These are phyloP conservation scores for Leptinotarsa rubiginosa DNA, from an alignment of 2,888 invertebrate genomes.

Conservation along the genomic window DNA sequence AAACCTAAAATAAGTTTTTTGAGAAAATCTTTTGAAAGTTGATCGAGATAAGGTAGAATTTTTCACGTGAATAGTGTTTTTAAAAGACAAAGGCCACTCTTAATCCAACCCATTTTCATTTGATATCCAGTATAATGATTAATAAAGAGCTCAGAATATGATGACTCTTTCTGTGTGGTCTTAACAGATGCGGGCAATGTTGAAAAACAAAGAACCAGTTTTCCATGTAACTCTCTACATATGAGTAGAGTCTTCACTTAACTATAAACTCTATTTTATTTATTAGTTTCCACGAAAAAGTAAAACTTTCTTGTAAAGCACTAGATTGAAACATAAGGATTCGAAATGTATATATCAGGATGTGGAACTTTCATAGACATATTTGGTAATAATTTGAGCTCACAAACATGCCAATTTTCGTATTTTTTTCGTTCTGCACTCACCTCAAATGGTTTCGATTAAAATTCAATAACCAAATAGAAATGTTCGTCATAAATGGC, in stretches of 20 bases:
- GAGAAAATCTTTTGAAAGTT: too few relatives aligned
- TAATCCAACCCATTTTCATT: too few relatives aligned
- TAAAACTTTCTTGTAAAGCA: slow-evolving; percentile 23
- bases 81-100: too few relatives aligned
- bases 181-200: slow-evolving; percentile 39
- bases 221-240: slow-evolving; percentile 19
- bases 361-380: slow-evolving; percentile 19
- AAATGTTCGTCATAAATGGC: slow-evolving; percentile 46
- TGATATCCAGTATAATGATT: too few relatives aligned
- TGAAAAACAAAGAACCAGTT: slow-evolving; percentile 46
- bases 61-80: too few relatives aligned
- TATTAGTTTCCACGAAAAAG: slow-evolving; percentile 19
- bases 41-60: too few relatives aligned
- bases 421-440: slow-evolving; percentile 23
- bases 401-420: not conserved
- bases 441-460: slow-evolving; percentile 41
- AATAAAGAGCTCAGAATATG: not conserved
- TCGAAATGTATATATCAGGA: slow-evolving; percentile 4
- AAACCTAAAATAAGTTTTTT: too few relatives aligned
- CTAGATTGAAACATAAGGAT: slow-evolving; percentile 14
- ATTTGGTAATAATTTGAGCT: not conserved
- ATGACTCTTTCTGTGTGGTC: slow-evolving; percentile 11
- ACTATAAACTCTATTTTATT: slow-evolving; percentile 11
- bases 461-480: slow-evolving; percentile 24
- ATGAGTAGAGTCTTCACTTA: not conserved